Percentiles rank a stretch among this genome's conserved stretches.
Conservation (phyloP, 2,888 invertebrate genomes). For the Tetheella fluctuosa region DNA sequence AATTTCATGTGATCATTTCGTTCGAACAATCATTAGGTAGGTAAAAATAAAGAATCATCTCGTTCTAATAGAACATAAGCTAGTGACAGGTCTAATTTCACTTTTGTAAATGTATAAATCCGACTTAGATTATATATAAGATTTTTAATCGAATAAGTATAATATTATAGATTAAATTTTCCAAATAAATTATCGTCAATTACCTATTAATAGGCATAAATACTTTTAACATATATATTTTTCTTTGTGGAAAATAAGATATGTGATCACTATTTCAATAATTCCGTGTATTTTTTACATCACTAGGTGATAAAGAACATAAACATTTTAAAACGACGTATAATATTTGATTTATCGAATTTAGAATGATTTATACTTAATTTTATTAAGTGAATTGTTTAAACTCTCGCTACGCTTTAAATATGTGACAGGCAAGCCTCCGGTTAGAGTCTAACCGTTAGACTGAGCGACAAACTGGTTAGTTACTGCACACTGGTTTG, state of each 20-base stretch:
- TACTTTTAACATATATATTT: slow-evolving; percentile 43
- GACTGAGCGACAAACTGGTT: slow-evolving; percentile 9
- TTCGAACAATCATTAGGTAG: neutral
- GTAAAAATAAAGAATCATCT: neutral
- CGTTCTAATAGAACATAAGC: slow-evolving; percentile 36
- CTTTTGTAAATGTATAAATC: slow-evolving; percentile 27
- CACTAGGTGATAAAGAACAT: slow-evolving; percentile 65
- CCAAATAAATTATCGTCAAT: slow-evolving; percentile 49
- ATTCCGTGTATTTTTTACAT: slow-evolving; percentile 53
- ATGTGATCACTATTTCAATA: slow-evolving; percentile 66
- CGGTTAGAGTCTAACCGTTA: slow-evolving; percentile 14
- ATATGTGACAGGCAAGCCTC: slow-evolving; percentile 17
- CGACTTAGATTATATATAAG: slow-evolving; percentile 33
- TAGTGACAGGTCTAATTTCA: slow-evolving; percentile 14
- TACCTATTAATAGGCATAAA: slow-evolving; percentile 65
- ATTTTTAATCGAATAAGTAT: slow-evolving; percentile 34
- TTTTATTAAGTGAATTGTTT: slow-evolving; percentile 65
- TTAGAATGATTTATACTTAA: slow-evolving; percentile 71
- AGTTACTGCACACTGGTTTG: slow-evolving; percentile 31
- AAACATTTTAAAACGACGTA: slow-evolving; percentile 46
- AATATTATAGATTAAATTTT: slow-evolving; percentile 27
- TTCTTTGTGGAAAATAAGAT: slow-evolving; percentile 69
- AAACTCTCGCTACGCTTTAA: slow-evolving; percentile 22
- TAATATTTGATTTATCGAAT: slow-evolving; percentile 52
- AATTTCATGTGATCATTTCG: neutral